phyloP scores from a whole-genome alignment of 2,888 invertebrate genomes.

The Aphodius sticticus region DNA sequence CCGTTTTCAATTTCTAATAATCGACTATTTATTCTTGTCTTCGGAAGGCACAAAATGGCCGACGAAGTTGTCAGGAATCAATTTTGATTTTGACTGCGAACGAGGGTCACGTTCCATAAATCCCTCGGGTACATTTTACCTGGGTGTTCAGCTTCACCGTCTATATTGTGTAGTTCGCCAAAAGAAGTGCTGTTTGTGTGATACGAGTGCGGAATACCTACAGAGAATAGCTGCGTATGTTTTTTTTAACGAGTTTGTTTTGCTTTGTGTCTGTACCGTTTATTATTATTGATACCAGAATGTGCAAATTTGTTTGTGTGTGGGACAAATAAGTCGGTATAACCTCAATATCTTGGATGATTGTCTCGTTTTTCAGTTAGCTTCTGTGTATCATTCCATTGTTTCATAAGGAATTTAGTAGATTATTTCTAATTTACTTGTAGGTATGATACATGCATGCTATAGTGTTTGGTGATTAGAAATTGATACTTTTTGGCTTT shows the following conservation, averaged over 20 bases:
- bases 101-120: conserved; percentile 33
- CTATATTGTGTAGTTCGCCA: not conserved
- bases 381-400: not conserved
- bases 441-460: too few species aligned
- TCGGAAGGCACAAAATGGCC: conserved; percentile 57
- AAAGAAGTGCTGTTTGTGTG: not conserved
- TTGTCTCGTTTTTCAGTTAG: not conserved
- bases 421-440: not conserved
- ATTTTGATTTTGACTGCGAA: conserved; percentile 51
- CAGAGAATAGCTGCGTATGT: not conserved
- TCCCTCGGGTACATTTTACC: not conserved
- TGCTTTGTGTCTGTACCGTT: not conserved
- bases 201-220: not conserved
- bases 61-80: conserved; percentile 56
- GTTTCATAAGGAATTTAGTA: not conserved
- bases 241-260: not conserved
- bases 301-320: not conserved
- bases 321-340: not conserved
- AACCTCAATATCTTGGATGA: not conserved
- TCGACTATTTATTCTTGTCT: conserved; percentile 39
- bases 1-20: conserved; percentile 4
- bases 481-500: too few species aligned
- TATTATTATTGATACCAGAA: not conserved
- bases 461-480: too few species aligned
- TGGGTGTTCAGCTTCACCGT: not conserved